phyloP scores from a whole-genome alignment of 2,113 vertebrate species.

The Melanerpes aurifrons region DNA sequence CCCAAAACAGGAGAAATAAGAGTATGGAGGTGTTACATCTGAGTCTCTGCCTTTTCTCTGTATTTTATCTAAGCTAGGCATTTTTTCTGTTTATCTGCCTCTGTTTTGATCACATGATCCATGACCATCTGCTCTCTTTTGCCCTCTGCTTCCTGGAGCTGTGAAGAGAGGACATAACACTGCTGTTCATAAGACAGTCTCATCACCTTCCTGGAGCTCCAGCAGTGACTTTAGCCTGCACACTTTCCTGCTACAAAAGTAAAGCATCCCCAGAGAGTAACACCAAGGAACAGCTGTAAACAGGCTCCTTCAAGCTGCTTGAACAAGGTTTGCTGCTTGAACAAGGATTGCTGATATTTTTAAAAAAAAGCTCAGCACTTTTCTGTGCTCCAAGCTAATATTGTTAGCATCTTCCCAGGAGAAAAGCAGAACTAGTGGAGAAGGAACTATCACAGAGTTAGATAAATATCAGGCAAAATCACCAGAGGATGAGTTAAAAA shows the following conservation, averaged over 20 bases:
- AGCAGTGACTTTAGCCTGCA: not conserved
- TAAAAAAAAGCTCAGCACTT: not conserved
- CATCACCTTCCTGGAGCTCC: not conserved
- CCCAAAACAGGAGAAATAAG: not conserved
- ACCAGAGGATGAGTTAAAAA: not conserved
- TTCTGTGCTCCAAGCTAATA: not conserved
- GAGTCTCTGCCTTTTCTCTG: not conserved
- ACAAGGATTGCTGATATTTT: not conserved
- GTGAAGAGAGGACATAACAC: not conserved
- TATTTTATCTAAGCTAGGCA: not conserved
- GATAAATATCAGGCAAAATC: not conserved
- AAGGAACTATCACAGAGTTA: not conserved
- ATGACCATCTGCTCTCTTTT: not conserved
- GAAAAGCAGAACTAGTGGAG: not conserved
- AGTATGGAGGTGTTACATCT: not conserved
- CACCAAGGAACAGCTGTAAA: not conserved
- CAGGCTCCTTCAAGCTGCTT: not conserved
- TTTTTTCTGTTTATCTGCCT: not conserved
- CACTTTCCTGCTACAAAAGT: not conserved
- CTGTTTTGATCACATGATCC: not conserved
- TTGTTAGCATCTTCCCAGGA: not conserved
- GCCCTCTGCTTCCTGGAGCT: not conserved
- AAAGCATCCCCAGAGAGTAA: not conserved
- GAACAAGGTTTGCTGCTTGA: not conserved
- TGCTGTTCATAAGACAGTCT: not conserved